Percentiles rank a stretch among this genome's conserved stretches.
Evolutionary conservation across 2,888 invertebrate genomes (phyloP).

Genomic region (Agrilus cyanescens): DNA sequence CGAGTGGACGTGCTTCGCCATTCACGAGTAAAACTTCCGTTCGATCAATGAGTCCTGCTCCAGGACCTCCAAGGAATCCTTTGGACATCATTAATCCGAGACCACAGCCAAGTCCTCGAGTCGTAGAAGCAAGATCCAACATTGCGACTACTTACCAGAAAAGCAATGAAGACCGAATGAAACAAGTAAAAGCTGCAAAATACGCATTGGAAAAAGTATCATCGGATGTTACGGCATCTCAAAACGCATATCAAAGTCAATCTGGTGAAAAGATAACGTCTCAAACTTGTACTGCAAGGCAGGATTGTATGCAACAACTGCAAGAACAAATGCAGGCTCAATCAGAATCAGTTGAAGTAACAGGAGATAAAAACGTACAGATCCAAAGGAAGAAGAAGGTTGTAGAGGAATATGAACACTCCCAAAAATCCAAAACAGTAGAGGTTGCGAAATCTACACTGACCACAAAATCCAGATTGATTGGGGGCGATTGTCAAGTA

Average conservation of each 20-base stretch:
- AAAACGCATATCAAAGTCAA: too few species aligned
- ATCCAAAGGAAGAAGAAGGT: slow-evolving; percentile 51
- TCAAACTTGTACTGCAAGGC: too few species aligned
- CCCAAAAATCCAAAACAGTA: slow-evolving; percentile 50
- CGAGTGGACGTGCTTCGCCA: slow-evolving; percentile 20
- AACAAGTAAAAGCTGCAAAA: too few species aligned
- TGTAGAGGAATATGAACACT: slow-evolving; percentile 55
- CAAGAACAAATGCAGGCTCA: background rate
- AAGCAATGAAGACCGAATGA: background rate
- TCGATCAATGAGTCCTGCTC: slow-evolving; percentile 56
- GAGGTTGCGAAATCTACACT: slow-evolving; percentile 41
- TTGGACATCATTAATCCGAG: slow-evolving; percentile 31
- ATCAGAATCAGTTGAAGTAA: background rate
- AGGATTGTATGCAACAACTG: background rate
- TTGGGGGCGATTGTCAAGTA: slow-evolving; percentile 7
- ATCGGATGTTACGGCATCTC: too few species aligned
- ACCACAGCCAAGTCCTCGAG: slow-evolving; percentile 24
- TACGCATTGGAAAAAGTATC: too few species aligned
- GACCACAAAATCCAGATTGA: slow-evolving; percentile 13
- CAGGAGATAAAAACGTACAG: slow-evolving; percentile 33
- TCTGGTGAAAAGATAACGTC: too few species aligned
- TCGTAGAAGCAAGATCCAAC: slow-evolving; percentile 14
- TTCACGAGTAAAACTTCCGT: slow-evolving; percentile 22
- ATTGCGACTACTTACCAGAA: too few species aligned
- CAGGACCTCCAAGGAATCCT: slow-evolving; percentile 58